Evolutionary conservation across 2,113 vertebrate genomes (phyloP), one percentile per base, ranked within the genome.

Genomic region (Lophura nycthemera): DNA sequence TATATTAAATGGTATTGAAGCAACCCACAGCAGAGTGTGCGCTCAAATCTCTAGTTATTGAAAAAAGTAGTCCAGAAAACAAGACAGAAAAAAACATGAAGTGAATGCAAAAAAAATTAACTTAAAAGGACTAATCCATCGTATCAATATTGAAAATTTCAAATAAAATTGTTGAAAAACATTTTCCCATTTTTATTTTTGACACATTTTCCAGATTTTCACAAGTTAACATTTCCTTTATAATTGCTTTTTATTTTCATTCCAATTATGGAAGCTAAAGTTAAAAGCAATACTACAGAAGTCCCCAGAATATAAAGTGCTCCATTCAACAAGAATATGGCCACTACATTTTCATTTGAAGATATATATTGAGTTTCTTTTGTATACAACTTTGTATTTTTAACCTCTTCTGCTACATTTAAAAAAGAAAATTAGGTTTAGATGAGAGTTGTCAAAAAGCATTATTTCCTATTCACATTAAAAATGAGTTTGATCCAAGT

Each of bases 61-160:
- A 8, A 56, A 86, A 54, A 63, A 57, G 20, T 27, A 65, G 32
- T 24, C 56, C 32, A 34, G 22, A 77, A 90, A 87, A 75, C 7
- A 45, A 36, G 25, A 29, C 25, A 75, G 47, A 84, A 86, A 83
- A 72, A 69, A 15, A 64, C 8, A 82, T 9, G 2, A 71, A 30
- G 7, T 16, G 1, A 45, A 70, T 21, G 43, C 12, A 4, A 64
- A 86, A 95, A 2, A 21, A 9, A 30, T 61, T 8, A 52, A 54
- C 34, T 66, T 80, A 36, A 73, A 66, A 10, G 7, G 10, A 77
- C 42, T 32, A 59, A 5, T 17, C 56, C 9, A 32, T 25, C 54
- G 3, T 42, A 74, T 0, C 27, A 10, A 29, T 14, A 83, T 0
- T 8, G 17, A 81, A 86, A 74, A 10, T 9, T n/a, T 74, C 21